These are phyloP conservation scores for Teleogryllus occipitalis DNA, from an alignment of 1,140 invertebrate genomes.

Conservation along the genomic window DNA sequence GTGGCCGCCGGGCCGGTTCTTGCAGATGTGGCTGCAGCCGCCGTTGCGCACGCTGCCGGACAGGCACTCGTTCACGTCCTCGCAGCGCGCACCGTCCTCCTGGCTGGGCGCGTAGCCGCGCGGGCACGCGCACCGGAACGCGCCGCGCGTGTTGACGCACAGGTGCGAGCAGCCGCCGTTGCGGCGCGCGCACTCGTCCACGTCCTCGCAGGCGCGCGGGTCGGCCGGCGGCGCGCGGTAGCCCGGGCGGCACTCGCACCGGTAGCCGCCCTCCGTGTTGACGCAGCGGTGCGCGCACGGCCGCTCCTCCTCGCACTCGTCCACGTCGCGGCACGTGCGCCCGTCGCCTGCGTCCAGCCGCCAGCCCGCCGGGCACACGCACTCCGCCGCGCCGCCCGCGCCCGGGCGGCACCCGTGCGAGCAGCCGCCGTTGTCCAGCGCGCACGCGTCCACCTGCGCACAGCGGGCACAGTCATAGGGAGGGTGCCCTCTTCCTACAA, in stretches of 20 bases:
- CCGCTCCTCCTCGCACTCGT: slow-evolving; percentile 52
- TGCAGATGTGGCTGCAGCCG: slow-evolving; percentile 54
- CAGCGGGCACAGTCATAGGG: slow-evolving; percentile 28
- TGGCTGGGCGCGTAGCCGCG: slow-evolving; percentile 36
- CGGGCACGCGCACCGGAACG: slow-evolving; percentile 41
- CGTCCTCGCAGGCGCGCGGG: slow-evolving; percentile 40
- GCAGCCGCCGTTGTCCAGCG: slow-evolving; percentile 45
- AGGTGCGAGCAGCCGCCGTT: slow-evolving; percentile 39
- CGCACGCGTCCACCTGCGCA: slow-evolving; percentile 45
- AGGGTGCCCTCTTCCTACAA: too few species aligned
- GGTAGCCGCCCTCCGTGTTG: slow-evolving; percentile 44
- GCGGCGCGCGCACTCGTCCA: slow-evolving; percentile 64
- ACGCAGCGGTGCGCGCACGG: slow-evolving; percentile 44
- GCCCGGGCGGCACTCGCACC: not conserved
- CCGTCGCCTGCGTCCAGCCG: slow-evolving; percentile 38
- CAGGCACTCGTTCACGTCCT: slow-evolving; percentile 47
- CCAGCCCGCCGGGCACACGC: slow-evolving; percentile 51
- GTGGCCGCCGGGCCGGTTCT: slow-evolving; percentile 54
- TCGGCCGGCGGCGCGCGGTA: slow-evolving; percentile 3
- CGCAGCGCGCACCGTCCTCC: slow-evolving; percentile 39
- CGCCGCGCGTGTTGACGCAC: slow-evolving; percentile 44
- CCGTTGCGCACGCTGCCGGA: slow-evolving; percentile 43
- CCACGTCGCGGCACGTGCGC: slow-evolving; percentile 39
- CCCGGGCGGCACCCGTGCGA: slow-evolving; percentile 53
- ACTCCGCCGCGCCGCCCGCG: slow-evolving; percentile 50